Evolutionary conservation across 2,888 invertebrate genomes (phyloP).

Genomic region (Cheilosia vulpina): DNA sequence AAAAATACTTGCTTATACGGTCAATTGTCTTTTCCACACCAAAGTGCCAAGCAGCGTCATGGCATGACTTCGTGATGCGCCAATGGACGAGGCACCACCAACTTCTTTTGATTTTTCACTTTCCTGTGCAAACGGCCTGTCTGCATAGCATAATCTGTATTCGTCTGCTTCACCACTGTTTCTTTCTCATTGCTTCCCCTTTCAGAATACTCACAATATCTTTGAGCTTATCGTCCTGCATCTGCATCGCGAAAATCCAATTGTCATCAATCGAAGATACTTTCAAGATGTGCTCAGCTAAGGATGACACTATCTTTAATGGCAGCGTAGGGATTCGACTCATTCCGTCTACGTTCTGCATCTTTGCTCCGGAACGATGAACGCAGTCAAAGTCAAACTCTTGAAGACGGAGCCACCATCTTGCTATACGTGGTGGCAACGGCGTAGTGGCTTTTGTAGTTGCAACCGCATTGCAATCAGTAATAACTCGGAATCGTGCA

Average conservation of each 20-base stretch:
- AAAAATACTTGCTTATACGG: constrained; percentile 51
- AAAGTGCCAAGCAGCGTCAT: constrained; percentile 36
- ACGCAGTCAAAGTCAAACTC: constrained; percentile 55
- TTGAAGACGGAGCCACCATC: constrained; percentile 50
- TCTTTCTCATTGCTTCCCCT: too few species aligned
- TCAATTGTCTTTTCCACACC: constrained; percentile 18
- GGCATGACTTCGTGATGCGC: constrained; percentile 16
- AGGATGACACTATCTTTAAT: constrained; percentile 21
- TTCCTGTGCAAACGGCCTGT: constrained; percentile 8
- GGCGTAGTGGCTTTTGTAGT: constrained; percentile 45
- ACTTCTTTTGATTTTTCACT: constrained; percentile 2
- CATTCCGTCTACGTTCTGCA: constrained; percentile 47
- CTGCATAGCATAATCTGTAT: neutral
- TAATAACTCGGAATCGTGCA: neutral
- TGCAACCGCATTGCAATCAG: constrained; percentile 48
- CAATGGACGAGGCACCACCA: constrained; percentile 40
- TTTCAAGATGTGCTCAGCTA: constrained; percentile 12
- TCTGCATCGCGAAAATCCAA: constrained; percentile 7
- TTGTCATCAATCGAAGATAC: neutral
- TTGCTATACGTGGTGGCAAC: neutral
- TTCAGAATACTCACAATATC: neutral
- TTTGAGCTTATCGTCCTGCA: constrained; percentile 10
- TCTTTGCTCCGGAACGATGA: constrained; percentile 38
- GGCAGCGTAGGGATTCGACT: constrained; percentile 50
- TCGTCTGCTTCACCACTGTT: neutral